Percentiles rank a stretch among this genome's conserved stretches.
Evolutionary conservation across 1,140 invertebrate species (phyloP).

Genomic region (Lucilia cuprina): DNA sequence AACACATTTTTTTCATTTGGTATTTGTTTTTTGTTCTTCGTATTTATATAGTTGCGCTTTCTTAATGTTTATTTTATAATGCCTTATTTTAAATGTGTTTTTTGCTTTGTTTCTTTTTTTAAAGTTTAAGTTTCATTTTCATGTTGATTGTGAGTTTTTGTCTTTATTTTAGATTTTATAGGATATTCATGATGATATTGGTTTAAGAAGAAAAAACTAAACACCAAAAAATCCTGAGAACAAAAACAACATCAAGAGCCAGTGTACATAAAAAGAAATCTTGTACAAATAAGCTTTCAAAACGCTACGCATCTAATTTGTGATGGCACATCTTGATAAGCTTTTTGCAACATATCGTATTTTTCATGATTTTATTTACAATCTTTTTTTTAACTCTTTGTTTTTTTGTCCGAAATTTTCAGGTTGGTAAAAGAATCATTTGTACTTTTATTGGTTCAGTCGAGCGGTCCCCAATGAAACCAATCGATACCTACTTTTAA

Average conservation of each 20-base stretch:
- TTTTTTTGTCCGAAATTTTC: background rate
- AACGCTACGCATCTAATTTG: constrained; percentile 17
- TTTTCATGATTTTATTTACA: background rate
- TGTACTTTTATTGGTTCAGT: too few relatives aligned
- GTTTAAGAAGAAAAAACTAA: background rate
- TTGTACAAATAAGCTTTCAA: constrained; percentile 17
- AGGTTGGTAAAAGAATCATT: background rate
- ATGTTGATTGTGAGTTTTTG: background rate
- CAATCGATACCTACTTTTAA: too few relatives aligned
- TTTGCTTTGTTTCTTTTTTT: background rate
- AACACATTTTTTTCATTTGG: background rate
- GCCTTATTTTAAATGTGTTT: background rate
- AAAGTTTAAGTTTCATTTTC: background rate
- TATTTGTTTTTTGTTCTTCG: background rate
- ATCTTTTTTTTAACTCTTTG: background rate
- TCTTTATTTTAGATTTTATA: background rate
- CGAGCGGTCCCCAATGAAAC: too few relatives aligned
- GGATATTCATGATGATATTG: background rate
- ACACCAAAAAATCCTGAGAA: background rate
- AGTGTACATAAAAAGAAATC: background rate
- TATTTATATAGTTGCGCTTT: background rate
- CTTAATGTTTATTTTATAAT: background rate
- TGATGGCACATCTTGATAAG: constrained; percentile 13
- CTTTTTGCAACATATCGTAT: background rate
- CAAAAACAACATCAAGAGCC: background rate